A percentile compares a stretch with the other conserved stretches of the same genome.
phyloP scores from a whole-genome alignment of 23 tunicate species.

The Ciona savignyi region DNA sequence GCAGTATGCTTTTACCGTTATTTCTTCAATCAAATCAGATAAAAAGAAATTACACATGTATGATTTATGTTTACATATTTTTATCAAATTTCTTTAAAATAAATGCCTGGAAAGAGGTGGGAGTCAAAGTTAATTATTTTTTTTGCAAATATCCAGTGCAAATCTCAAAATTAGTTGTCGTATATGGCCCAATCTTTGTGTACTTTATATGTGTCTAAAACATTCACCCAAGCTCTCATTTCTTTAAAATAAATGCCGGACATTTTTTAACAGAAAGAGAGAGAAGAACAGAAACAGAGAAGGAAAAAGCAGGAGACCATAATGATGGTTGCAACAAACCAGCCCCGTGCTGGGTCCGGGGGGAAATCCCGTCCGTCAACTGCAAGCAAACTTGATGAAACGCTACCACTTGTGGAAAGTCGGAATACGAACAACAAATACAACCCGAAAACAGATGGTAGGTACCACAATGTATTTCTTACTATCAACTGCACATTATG shows the following conservation, averaged over 20 bases:
- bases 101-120: too few species aligned
- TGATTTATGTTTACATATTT: too few species aligned
- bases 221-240: too few species aligned
- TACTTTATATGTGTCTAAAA: too few species aligned
- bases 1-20: too few species aligned
- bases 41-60: too few species aligned
- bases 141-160: too few species aligned
- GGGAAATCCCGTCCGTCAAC: slow-evolving; percentile 64
- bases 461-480: too few species aligned
- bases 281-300: slow-evolving; percentile 60
- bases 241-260: neutral
- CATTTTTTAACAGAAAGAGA: slow-evolving; percentile 38
- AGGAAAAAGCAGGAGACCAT: slow-evolving; percentile 63
- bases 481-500: too few species aligned
- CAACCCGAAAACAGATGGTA: slow-evolving; percentile 45
- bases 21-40: too few species aligned
- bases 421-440: slow-evolving; percentile 70
- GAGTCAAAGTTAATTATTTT: too few species aligned
- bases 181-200: neutral
- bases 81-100: too few species aligned
- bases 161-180: neutral
- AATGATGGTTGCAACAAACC: slow-evolving; percentile 60
- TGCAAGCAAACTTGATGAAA: slow-evolving; percentile 41
- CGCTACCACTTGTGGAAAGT: slow-evolving; percentile 36
- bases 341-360: slow-evolving; percentile 51